These are phyloP conservation scores for Fulica atra DNA, from an alignment of 2,113 vertebrate genomes.

Conservation along the genomic window DNA sequence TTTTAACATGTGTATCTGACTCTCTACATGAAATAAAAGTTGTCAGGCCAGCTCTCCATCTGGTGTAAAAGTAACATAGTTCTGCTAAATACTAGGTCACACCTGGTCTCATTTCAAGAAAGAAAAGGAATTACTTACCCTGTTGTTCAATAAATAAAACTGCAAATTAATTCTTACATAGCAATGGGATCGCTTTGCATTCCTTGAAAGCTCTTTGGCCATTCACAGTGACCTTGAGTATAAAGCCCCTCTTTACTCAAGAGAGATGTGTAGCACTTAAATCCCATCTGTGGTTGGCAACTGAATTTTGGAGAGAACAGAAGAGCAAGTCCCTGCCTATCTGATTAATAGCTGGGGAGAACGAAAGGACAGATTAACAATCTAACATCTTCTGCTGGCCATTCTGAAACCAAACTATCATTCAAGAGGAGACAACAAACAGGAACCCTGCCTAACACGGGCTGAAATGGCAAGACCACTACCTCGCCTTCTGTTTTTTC, in stretches of 20 bases:
- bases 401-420: neutral
- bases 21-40: neutral
- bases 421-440: neutral
- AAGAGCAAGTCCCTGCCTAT: neutral
- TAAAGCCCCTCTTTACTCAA: neutral
- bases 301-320: neutral
- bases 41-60: neutral
- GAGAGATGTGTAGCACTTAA: neutral
- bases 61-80: neutral
- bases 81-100: neutral
- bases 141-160: constrained; percentile 12
- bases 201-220: neutral
- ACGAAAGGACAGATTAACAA: neutral
- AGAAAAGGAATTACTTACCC: neutral
- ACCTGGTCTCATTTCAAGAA: neutral
- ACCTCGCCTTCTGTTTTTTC: neutral
- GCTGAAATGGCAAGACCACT: neutral
- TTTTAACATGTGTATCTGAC: neutral
- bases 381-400: neutral
- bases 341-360: neutral
- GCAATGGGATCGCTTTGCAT: neutral
- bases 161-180: neutral
- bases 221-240: neutral
- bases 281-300: neutral
- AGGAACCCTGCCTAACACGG: neutral